Percentiles rank a stretch among this genome's conserved stretches.
phyloP scores from a whole-genome alignment of 2,797 vertebrate species.

The Phrynocephalus guinanensis region DNA sequence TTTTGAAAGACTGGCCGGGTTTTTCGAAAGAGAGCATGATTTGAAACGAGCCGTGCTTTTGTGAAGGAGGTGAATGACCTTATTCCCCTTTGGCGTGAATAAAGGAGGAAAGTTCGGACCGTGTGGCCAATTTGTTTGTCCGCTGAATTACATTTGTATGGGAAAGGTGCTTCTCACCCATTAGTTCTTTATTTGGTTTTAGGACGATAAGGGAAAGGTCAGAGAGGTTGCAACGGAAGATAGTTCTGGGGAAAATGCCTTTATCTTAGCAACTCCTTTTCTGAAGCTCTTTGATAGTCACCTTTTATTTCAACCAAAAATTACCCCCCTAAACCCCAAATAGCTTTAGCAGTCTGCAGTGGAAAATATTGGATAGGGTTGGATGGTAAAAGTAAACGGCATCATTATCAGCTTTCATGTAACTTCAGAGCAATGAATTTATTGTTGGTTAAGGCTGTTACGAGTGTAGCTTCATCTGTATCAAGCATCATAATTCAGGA shows the following conservation, averaged over 20 bases:
- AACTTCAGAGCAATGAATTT: slow-evolving; percentile 64
- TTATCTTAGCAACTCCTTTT: slow-evolving; percentile 27
- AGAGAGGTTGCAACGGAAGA: not conserved
- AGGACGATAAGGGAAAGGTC: slow-evolving; percentile 5
- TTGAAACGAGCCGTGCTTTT: not conserved
- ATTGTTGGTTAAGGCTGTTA: slow-evolving; percentile 60
- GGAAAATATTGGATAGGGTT: slow-evolving; percentile 16
- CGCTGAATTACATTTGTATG: not conserved
- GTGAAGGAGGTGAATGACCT: no score
- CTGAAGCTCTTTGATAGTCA: slow-evolving; percentile 16
- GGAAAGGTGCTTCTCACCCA: not conserved
- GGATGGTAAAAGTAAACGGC: slow-evolving; percentile 50
- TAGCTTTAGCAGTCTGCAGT: slow-evolving; percentile 48
- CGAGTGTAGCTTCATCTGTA: slow-evolving; percentile 69
- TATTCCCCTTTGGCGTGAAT: not conserved
- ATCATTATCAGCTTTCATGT: slow-evolving; percentile 56
- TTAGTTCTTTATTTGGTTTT: not conserved
- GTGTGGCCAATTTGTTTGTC: not conserved
- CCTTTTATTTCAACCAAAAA: not conserved
- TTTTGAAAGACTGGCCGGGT: not conserved
- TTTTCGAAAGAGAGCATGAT: not conserved
- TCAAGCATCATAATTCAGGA: slow-evolving; percentile 69
- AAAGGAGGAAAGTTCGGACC: not conserved
- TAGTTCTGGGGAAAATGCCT: not conserved
- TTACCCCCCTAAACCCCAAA: not conserved